Conservation (phyloP, 1,140 invertebrate species). For the Apis cerana region DNA sequence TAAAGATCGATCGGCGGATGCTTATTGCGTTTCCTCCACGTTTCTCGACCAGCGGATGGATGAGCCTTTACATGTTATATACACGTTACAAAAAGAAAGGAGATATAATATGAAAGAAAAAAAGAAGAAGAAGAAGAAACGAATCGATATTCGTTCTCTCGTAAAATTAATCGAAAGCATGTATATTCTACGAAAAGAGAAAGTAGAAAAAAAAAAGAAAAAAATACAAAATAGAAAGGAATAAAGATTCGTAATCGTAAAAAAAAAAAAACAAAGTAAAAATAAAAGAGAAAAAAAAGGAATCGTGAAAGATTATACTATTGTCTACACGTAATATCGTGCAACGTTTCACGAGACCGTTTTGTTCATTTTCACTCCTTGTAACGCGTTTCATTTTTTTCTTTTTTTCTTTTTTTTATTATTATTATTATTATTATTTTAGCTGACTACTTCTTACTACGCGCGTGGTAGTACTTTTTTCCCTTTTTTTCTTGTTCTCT, state of each 20-base stretch:
- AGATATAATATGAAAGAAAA: too few relatives aligned
- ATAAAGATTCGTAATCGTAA: too few relatives aligned
- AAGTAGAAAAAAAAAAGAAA: not conserved
- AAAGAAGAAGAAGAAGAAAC: not conserved
- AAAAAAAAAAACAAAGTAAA: not conserved
- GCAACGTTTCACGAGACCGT: slow-evolving; percentile 34
- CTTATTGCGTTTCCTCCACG: not conserved
- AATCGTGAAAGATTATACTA: slow-evolving; percentile 12
- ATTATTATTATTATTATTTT: not conserved
- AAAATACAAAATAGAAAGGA: not conserved
- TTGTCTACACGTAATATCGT: slow-evolving; percentile 8
- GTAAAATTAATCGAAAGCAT: not conserved
- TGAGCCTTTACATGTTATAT: not conserved
- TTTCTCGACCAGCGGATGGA: not conserved
- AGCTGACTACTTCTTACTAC: slow-evolving; percentile 30
- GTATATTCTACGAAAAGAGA: not conserved
- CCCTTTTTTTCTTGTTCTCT: not conserved
- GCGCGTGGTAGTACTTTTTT: not conserved
- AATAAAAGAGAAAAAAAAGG: not conserved
- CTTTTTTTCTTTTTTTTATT: not conserved
- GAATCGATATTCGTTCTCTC: not conserved
- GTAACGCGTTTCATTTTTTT: slow-evolving; percentile 9
- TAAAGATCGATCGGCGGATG: slow-evolving; percentile 27
- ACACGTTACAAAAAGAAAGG: not conserved
- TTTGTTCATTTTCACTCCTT: slow-evolving; percentile 15